Percentiles rank a stretch among this genome's conserved stretches.
Conservation (phyloP, 1,140 invertebrate genomes). For the Drosophila equinoxialis region DNA sequence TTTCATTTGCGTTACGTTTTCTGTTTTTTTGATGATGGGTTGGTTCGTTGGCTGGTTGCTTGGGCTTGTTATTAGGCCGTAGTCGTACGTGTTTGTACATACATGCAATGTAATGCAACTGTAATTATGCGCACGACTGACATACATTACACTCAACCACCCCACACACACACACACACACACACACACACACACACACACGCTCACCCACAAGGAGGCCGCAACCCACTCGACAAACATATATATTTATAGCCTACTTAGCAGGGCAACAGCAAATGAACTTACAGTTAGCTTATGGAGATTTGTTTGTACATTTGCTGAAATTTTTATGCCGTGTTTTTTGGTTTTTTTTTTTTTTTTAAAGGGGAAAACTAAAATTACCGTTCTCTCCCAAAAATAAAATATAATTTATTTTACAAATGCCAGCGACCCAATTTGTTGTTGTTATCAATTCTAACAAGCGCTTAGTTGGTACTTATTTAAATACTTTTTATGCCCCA, state of each 20-base stretch:
- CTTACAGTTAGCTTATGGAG: background rate
- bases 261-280: constrained; percentile 24
- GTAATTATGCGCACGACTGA: constrained; percentile 76
- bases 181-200: constrained; percentile 24
- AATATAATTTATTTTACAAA: no score
- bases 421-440: no score
- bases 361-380: no score
- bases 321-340: no score
- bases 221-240: constrained; percentile 11
- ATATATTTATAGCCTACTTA: constrained; percentile 73
- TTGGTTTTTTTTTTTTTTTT: no score
- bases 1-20: constrained; percentile 11
- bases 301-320: background rate
- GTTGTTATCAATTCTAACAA: no score
- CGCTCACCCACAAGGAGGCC: constrained; percentile 4
- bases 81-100: constrained; percentile 57
- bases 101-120: constrained; percentile 52
- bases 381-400: no score
- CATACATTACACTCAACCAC: constrained; percentile 52
- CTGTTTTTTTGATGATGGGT: constrained; percentile 12
- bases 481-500: no score
- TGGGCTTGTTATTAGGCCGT: constrained; percentile 14
- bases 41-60: constrained; percentile 32
- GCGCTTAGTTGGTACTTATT: no score
- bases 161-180: constrained; percentile 22